Evolutionary conservation across 2,888 invertebrate genomes (phyloP).

Genomic region (Leucophenga maculata): DNA sequence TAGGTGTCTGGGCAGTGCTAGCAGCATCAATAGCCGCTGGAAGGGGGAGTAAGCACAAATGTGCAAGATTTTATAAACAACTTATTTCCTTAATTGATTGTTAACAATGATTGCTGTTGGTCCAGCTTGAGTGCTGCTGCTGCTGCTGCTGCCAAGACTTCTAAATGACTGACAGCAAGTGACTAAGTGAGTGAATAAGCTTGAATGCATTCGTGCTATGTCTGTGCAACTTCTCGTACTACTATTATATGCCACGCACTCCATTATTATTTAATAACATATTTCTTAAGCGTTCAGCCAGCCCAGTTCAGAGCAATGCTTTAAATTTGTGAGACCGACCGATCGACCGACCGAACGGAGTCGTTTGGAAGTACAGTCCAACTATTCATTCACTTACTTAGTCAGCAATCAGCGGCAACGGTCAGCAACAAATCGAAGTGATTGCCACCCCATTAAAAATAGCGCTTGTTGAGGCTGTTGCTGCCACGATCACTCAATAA

Average conservation of each 20-base stretch:
- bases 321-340: constrained; percentile 52
- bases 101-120: constrained; percentile 63
- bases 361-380: constrained; percentile 52
- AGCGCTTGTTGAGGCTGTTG: constrained; percentile 44
- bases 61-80: constrained; percentile 68
- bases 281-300: constrained; percentile 69
- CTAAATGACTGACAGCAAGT: constrained; percentile 25
- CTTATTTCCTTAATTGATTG: constrained; percentile 69
- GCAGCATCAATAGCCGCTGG: no score
- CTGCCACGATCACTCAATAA: constrained; percentile 66
- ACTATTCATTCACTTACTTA: constrained; percentile 29
- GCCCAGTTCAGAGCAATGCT: constrained; percentile 63
- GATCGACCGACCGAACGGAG: constrained; percentile 26
- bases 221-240: no score
- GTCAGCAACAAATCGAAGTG: constrained; percentile 52
- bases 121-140: background rate
- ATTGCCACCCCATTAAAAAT: constrained; percentile 71
- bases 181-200: constrained; percentile 26
- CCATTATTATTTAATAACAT: constrained; percentile 71
- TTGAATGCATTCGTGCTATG: constrained; percentile 20
- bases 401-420: constrained; percentile 3
- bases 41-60: background rate
- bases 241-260: constrained; percentile 67
- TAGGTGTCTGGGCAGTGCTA: background rate
- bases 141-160: background rate